Base-by-base conservation (phyloP, 2,888 invertebrate genomes). In the Andrena haemorrhoa region DNA sequence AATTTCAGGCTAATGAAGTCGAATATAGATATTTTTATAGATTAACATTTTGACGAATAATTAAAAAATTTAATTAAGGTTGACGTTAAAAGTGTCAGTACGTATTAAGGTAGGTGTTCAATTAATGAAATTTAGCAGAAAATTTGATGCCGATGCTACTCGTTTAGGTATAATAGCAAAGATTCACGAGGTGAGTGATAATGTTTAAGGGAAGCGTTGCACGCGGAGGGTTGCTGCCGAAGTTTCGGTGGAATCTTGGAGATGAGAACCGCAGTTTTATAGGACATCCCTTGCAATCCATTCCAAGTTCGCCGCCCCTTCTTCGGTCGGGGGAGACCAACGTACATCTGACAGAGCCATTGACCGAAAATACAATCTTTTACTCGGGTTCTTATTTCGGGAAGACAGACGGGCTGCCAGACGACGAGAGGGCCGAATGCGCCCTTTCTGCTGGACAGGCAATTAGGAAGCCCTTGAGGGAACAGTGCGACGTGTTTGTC, bases 341-440 rank as follows among this genome's bases (percentile, higher is more conserved):
- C 72, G 82, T 72, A 83, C 90, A 89, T 90, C 90, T 90, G 90
- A 90, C 91, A 87, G 87, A 90, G 88, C 88, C 90, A 90, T 88
- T 90, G 89, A 89, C 89, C 90, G 90, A 90, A 90, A 90, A 87
- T 88, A 89, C 86, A 88, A 88, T 77, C 87, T 90, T 89, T 89
- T 87, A 85, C 83, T 78, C 75, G 83, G 82, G 73, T 86, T 85
- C 77, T 86, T 79, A 79, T 84, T 83, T 83, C 83, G 72, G 72
- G 77, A 75, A 78, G 82, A 84, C 83, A 87, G 86, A 83, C 86
- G 79, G 82, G 26, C 79, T 79, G 85, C 83, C 81, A 82, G 86
- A 84, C 84, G 83, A 47, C 41, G 75, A 53, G 70, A 56, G 78
- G 65, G 56, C 56, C 75, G 76, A 70, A 74, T 47, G 75, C 71